Conservation (phyloP, 2,888 invertebrate species). For the Caenorhabditis doughertyi region DNA sequence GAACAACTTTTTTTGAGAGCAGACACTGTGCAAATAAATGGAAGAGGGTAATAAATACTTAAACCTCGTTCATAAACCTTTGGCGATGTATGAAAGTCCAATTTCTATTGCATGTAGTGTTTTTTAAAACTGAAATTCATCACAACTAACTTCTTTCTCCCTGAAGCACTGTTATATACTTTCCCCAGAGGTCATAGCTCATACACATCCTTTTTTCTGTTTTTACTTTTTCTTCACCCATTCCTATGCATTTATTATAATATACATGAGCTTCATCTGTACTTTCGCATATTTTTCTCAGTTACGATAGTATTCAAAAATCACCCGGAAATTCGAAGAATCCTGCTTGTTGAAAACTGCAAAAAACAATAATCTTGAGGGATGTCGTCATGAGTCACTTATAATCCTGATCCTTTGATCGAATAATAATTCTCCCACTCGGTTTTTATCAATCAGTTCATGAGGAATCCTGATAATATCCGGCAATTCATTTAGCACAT, state of each 20-base stretch:
- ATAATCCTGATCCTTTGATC: conserved; percentile 40
- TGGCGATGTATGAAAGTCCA: too few relatives aligned
- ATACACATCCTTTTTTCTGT: conserved; percentile 15
- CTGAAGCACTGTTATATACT: conserved; percentile 1
- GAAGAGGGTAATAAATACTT: not conserved
- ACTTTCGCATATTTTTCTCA: conserved; percentile 7
- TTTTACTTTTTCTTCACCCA: conserved; percentile 25
- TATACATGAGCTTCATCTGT: conserved; percentile 4
- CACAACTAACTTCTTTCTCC: conserved; percentile 3
- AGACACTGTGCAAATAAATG: conserved; percentile 27
- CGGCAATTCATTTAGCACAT: conserved; percentile 17
- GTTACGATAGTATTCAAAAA: not conserved
- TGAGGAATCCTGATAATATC: conserved; percentile 38
- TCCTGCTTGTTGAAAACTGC: not conserved
- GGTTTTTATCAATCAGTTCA: conserved; percentile 1
- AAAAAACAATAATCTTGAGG: conserved; percentile 7
- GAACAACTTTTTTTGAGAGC: not conserved
- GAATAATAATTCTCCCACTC: conserved; percentile 19
- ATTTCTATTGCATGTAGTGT: too few relatives aligned
- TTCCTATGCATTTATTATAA: conserved; percentile 22
- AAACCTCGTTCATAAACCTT: not conserved
- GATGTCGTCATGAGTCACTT: conserved; percentile 28
- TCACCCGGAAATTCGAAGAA: not conserved
- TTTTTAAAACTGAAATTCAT: too few relatives aligned
- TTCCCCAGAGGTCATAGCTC: conserved; percentile 25